Evolutionary conservation across 2,888 invertebrate genomes (phyloP), one percentile per base, ranked within the genome.

Genomic region (Euzophera pinguis): DNA sequence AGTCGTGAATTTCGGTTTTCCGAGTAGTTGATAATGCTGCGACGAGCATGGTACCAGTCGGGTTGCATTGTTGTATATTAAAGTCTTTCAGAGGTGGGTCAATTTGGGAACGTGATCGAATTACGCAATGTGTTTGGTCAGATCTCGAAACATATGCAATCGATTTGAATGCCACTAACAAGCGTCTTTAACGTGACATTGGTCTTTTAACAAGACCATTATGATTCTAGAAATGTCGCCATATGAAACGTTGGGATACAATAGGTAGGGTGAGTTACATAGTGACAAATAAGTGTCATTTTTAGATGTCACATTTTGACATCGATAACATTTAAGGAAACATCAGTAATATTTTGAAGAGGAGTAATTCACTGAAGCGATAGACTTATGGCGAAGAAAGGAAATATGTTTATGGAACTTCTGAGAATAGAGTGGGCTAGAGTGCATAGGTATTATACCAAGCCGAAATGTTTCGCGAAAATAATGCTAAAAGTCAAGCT

Each of bases 1-100:
- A n/a, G 27, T 55, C 29, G 27, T 37, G 0, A 51, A 59, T 64
- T 70, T 72, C 65, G 62, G 56, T 55, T 45, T 56, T 58, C 61
- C 57, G 55, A 52, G 53, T 48, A 62, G 55, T 49, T 51, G 54
- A 58, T 59, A 61, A 60, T 65, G 70, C 63, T 64, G 70, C 65
- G 55, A 67, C 17, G 55, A 56, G 67, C 71, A 67, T 63, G 66
- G 69, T 71, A 76, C 70, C 69, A 78, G 77, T 78, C 71, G 72
- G 69, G 76, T 58, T 67, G 75, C 78, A 83, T 84, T 87, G 86
- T 87, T 78, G 79, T 84, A 78, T 83, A 87, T 89, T 84, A 84
- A 82, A 84, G 81, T 85, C 72, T 87, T 87, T 84, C 81, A 83
- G 75, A 80, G 78, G 69, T 75, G 73, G 80, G 75, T 84, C 81